Evolutionary conservation across 2,888 invertebrate species (phyloP).

Genomic region (Drosophila pseudotalamancana): DNA sequence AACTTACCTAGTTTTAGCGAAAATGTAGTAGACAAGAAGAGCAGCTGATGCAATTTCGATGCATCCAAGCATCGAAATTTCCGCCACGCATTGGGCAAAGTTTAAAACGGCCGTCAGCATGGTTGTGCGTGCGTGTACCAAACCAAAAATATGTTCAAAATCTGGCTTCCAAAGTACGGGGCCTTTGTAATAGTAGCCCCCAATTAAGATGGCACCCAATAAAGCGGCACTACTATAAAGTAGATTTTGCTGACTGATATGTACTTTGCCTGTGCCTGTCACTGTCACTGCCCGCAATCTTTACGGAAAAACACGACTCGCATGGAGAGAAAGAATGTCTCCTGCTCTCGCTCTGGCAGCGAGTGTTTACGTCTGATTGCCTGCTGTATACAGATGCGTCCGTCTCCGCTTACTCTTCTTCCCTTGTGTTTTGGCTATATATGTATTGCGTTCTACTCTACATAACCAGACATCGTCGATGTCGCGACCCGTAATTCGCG

Average conservation of each 20-base stretch:
- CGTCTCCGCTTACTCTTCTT: slow-evolving; percentile 18
- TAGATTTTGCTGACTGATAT: slow-evolving; percentile 29
- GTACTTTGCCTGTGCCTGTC: slow-evolving; percentile 40
- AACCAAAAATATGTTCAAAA: not conserved
- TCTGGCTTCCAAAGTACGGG: slow-evolving; percentile 7
- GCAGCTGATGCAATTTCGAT: slow-evolving; percentile 82
- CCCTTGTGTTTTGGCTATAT: slow-evolving; percentile 25
- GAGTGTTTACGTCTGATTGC: slow-evolving; percentile 42
- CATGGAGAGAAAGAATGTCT: slow-evolving; percentile 52
- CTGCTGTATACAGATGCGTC: slow-evolving; percentile 23
- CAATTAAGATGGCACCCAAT: slow-evolving; percentile 19
- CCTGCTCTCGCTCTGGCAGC: slow-evolving; percentile 27
- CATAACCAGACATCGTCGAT: slow-evolving; percentile 68
- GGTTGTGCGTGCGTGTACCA: slow-evolving; percentile 3
- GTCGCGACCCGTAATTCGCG: slow-evolving; percentile 67
- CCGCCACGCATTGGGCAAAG: slow-evolving; percentile 79
- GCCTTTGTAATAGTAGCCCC: slow-evolving; percentile 27
- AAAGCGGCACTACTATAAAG: slow-evolving; percentile 15
- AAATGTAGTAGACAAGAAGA: slow-evolving; percentile 82
- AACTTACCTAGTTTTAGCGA: slow-evolving; percentile 83
- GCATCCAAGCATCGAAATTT: slow-evolving; percentile 81
- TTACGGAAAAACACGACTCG: slow-evolving; percentile 55
- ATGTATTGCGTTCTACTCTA: slow-evolving; percentile 72
- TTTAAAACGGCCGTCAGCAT: slow-evolving; percentile 77
- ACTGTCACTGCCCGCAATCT: slow-evolving; percentile 36